Base-by-base conservation (phyloP, 1,140 invertebrate genomes). In the Drosophila azteca region DNA sequence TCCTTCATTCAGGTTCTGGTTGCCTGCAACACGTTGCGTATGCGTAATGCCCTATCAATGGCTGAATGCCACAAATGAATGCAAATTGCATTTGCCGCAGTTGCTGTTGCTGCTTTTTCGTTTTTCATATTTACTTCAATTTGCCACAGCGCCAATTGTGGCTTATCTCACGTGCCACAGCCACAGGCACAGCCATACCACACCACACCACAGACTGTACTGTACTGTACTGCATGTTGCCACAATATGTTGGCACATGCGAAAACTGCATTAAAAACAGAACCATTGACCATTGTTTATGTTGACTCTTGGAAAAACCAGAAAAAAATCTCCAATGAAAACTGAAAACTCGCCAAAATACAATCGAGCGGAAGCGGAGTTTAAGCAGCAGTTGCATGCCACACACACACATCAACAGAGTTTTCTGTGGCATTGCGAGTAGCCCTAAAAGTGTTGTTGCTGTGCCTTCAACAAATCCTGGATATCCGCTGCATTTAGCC, bases 121-220 rank as follows among this genome's bases (percentile, higher is more conserved):
- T 45, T 20, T 70, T 54, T 73, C 46, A 24, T 74, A 73, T 74
- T 74, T 53, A 35, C 69, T 53, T 46, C 64, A 82, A 77, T 72
- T 72, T 64, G 64, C 49, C 35, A 11, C 62, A 71, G 54, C 65
- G 65, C 61, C 61, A 66, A 81, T 87, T 85, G 54, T 35, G 52
- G 64, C 81, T 85, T 87, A 85, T 85, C 82, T 81, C 74, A 85
- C 82, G 82, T 85, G 79, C 79, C 64, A 50, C 71, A 60, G 71
- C 46, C 70, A 11, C 35, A 39, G 35, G 11, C 11, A 39, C 3
- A 39, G 9, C 11, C 17, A 20, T 1, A 20, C 35, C 35, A 31
- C 11, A 9, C 35, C 9, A 11, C 9, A 3, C 29, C 29, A 31
- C 31, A 9, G 8, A 9, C 45, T 20, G 17, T 20, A n/a, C 51